Base-by-base conservation (phyloP, 1,140 invertebrate species). In the Riptortus pedestris region DNA sequence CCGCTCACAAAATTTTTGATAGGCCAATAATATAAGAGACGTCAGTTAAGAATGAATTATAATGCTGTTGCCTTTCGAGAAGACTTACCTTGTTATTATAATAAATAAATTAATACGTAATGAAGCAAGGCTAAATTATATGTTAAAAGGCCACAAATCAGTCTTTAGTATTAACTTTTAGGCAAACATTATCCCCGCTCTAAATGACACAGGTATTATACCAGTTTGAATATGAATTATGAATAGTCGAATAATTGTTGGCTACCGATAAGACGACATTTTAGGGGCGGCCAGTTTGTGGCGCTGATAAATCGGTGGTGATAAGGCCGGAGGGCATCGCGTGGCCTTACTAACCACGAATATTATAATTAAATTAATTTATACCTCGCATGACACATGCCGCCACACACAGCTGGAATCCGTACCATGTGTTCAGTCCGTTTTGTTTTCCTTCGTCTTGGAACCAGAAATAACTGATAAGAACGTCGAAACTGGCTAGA, bases 341-440 rank as follows among this genome's bases (percentile, higher is more conserved):
- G 51, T 55, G 51, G 24, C 24, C 14, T 24, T 24, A 20, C 51
- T 55, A 55, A 55, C 51, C 51, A 55, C 51, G 51, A 55, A 55
- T 55, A 55, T 55, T 55, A 55, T 55, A 55, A 55, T 55, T 24
- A 55, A 55, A 55, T 55, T 55, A 55, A 55, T 55, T 55, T 55
- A 55, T 55, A 55, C 51, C 51, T 55, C 24, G 51, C 51, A 55
- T 55, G 51, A 55, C 51, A 55, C 51, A 55, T 47, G 51, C 24
- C 51, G 20, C 51, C 51, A 14, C 5, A 38, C 31, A 38, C 31
- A 38, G 31, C 31, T 38, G 31, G 31, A 38, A 38, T 38, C 31
- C 14, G 5, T 38, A 5, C 31, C 31, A 7, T 14, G n/a, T n/a
- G n/a, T n/a, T n/a, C n/a, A n/a, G n/a, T n/a, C n/a, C n/a, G n/a